phyloP scores from a whole-genome alignment of 2,797 vertebrate species.

The Passerculus sandwichensis region DNA sequence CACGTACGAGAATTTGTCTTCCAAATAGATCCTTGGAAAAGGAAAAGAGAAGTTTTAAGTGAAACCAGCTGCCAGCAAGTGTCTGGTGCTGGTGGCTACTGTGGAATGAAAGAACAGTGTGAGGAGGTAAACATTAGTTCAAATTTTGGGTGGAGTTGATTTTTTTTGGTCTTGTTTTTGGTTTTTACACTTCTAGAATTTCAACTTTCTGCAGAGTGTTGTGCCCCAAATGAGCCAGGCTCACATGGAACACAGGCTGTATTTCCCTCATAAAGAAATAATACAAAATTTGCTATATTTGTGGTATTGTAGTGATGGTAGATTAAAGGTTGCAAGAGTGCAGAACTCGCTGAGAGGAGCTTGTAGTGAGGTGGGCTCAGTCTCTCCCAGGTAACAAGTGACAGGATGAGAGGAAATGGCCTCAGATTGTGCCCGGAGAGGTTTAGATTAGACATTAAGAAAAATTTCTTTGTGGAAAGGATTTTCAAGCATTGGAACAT shows the following conservation, averaged over 20 bases:
- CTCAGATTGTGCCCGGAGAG: background rate
- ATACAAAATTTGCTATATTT: background rate
- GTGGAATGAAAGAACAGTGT: background rate
- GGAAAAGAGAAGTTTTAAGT: background rate
- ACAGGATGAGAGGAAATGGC: background rate
- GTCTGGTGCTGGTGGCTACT: background rate
- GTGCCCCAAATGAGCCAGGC: background rate
- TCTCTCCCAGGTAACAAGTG: background rate
- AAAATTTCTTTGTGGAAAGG: fast-evolving
- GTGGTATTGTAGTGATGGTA: background rate
- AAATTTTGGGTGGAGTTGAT: background rate
- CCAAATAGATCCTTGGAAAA: background rate
- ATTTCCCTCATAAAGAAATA: background rate
- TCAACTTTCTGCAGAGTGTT: background rate
- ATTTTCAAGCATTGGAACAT: background rate
- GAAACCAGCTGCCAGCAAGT: slow-evolving; percentile 20
- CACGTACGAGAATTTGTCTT: background rate
- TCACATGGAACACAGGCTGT: background rate
- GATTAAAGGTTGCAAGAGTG: background rate
- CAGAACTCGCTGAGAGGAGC: background rate
- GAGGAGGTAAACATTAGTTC: background rate
- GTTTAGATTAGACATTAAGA: background rate
- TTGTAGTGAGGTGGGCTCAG: background rate
- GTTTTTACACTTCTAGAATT: background rate
- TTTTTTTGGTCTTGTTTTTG: background rate